Evolutionary conservation across 2,113 vertebrate species (phyloP).

Genomic region (Otocyon megalotis): DNA sequence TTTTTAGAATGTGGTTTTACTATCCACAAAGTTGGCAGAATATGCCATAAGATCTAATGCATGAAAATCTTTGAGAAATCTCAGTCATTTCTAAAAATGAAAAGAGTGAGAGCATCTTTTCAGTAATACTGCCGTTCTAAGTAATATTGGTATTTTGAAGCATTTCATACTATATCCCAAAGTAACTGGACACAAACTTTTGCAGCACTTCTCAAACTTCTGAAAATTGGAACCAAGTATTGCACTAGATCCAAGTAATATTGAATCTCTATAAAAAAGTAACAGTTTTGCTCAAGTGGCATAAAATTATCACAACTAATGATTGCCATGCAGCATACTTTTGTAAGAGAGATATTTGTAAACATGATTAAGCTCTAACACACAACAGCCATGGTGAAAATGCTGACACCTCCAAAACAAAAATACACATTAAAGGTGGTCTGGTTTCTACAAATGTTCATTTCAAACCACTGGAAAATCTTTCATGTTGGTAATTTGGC

Average conservation of each 20-base stretch:
- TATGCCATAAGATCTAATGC: not conserved
- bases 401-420: not conserved
- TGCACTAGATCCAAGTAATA: not conserved
- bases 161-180: not conserved
- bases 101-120: slow-evolving; percentile 39
- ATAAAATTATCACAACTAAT: not conserved
- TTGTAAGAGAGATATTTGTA: not conserved
- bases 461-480: slow-evolving; percentile 1
- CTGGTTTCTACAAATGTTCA: slow-evolving; percentile 28
- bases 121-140: slow-evolving; percentile 6
- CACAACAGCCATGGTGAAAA: not conserved
- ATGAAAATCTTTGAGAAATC: slow-evolving; percentile 31
- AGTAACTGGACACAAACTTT: not conserved
- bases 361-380: slow-evolving; percentile 20
- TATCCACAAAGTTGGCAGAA: slow-evolving; percentile 22
- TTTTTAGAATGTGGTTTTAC: not conserved
- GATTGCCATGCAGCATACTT: not conserved
- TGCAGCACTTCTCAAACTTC: not conserved
- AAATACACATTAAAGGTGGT: slow-evolving; percentile 26
- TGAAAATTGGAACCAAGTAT: not conserved
- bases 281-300: not conserved
- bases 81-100: not conserved
- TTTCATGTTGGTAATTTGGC: not conserved
- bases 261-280: not conserved
- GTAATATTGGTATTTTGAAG: not conserved